A percentile compares a stretch with the other conserved stretches of the same genome.
Conservation (phyloP, 1,140 invertebrate species). For the Eciton burchellii region DNA sequence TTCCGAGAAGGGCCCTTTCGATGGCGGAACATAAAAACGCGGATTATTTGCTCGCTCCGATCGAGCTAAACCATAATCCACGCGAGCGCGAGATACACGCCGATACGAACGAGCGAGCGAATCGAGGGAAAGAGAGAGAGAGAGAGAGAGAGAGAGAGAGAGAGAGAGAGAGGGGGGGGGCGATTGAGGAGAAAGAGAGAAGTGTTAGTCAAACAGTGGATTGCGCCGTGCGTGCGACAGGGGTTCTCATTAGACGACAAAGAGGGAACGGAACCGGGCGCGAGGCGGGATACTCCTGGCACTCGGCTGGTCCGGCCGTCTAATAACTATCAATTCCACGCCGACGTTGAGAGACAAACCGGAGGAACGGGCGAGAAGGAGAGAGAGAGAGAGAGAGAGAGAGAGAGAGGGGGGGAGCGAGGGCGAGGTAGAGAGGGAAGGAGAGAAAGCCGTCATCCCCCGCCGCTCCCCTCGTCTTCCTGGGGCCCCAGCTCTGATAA, state of each 20-base stretch:
- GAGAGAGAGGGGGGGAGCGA: not conserved
- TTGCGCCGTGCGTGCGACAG: conserved; percentile 53
- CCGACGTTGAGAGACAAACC: conserved; percentile 32
- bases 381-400: not conserved
- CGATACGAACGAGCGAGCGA: conserved; percentile 11
- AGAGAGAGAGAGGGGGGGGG: not conserved
- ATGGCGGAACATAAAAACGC: conserved; percentile 68
- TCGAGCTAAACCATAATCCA: conserved; percentile 71
- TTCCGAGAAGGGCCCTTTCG: conserved; percentile 66
- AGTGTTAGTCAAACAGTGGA: conserved; percentile 77
- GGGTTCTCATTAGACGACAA: conserved; percentile 68
- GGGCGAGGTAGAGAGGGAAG: not conserved
- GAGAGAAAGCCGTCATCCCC: conserved; percentile 29
- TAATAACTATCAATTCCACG: conserved; percentile 68
- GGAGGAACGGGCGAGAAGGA: conserved; percentile 4
- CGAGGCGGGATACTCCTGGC: not conserved
- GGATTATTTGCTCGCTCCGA: conserved; percentile 70
- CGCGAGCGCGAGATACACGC: conserved; percentile 55
- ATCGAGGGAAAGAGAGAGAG: conserved; percentile 19
- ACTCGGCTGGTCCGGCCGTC: conserved; percentile 1
- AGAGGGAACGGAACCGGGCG: conserved; percentile 20
- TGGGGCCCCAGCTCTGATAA: conserved; percentile 78
- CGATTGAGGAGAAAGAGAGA: conserved; percentile 65
- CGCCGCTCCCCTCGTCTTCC: conserved; percentile 45
- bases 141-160: conserved; percentile 57